Base-by-base conservation (phyloP, 2,797 vertebrate species). In the Esox masquinongy region DNA sequence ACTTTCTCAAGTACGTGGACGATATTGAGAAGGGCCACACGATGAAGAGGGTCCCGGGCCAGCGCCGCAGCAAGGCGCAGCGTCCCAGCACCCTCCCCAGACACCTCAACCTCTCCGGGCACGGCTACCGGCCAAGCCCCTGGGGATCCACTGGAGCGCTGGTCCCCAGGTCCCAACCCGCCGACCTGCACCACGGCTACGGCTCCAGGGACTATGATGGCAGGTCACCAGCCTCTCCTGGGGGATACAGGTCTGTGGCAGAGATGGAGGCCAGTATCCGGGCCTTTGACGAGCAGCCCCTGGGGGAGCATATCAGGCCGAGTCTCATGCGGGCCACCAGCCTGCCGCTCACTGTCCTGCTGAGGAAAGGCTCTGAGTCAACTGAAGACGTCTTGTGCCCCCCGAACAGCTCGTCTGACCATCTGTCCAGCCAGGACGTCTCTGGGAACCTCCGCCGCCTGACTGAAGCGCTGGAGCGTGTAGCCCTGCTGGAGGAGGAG, bases 1-100 rank as follows among this genome's bases (percentile, higher is more conserved):
- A 99, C 85, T 99, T 99, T 85, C 93, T 99, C 24, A 99, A 99
- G 76, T 99, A 99, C 0, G 98, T 99, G n/a, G 97, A 99, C 0
- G 98, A 99, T 90, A 99, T 99, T 0, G 98, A 99, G 88, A 99
- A 98, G 83, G 98, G 98, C 43, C 95, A 98, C 90, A 99, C 97
- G 78, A 96, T 99, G 87, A 95, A 94, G 82, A 94, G 95, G 85
- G 91, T 99, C 74, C 95, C 94, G 29, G 94, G 99, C 85, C 97
- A 97, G 75, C 94, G 97, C 47, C 85, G 95, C 77, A 93, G 92
- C 84, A 97, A 96, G 77, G 96, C 94, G 66, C 91, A 93, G 0
- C 94, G 96, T 71, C 95, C 95, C 50, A 97, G 94, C 85, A 95
- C 96, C 19, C 88, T 99, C 71, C 97, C 96, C 29, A 92, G 97